Conservation (phyloP, 1,140 invertebrate species). For the Papilio polyxenes region DNA sequence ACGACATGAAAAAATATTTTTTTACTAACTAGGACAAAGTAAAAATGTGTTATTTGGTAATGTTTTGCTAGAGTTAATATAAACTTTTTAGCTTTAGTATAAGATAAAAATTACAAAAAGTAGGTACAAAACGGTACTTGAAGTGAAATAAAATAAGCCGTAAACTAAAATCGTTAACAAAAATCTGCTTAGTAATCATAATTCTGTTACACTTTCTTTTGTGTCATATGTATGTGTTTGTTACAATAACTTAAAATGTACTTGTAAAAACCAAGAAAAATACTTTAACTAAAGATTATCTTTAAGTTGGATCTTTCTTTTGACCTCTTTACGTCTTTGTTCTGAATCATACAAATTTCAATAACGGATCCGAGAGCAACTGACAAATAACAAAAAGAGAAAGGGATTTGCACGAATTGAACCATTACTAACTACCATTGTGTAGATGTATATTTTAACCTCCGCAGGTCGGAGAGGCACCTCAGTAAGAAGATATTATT, state of each 20-base stretch:
- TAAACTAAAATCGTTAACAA: background rate
- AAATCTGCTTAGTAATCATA: background rate
- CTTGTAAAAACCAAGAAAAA: background rate
- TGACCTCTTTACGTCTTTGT: background rate
- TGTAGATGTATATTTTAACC: background rate
- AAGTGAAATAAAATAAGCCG: background rate
- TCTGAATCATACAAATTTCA: background rate
- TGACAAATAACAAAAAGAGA: background rate
- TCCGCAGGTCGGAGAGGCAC: too few species aligned
- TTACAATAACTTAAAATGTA: background rate
- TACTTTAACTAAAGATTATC: background rate
- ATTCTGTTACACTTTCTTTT: background rate
- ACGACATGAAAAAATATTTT: background rate
- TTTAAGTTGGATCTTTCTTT: background rate
- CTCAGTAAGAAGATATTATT: background rate
- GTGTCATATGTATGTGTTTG: background rate
- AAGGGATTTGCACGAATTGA: conserved; percentile 10
- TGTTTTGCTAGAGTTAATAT: background rate
- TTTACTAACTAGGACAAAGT: background rate
- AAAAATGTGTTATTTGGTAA: too few species aligned
- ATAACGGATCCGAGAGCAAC: background rate
- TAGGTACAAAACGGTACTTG: background rate
- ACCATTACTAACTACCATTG: background rate
- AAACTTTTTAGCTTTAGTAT: background rate
- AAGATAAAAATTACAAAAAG: background rate